Conservation (phyloP, 1,140 invertebrate species). For the Aphelinus atriplicis region DNA sequence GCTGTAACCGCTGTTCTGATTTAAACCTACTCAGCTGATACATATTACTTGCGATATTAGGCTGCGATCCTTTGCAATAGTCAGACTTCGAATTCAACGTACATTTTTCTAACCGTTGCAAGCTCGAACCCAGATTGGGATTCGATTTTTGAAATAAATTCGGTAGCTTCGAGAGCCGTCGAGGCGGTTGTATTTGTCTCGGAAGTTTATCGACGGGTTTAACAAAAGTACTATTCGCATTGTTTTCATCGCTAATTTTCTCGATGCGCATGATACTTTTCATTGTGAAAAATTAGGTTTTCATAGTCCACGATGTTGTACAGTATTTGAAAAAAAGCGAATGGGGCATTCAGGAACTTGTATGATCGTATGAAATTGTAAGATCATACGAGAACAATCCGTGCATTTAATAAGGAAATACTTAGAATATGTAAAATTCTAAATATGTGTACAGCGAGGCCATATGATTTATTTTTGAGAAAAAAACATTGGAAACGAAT, state of each 20-base stretch:
- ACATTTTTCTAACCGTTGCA: slow-evolving; percentile 38
- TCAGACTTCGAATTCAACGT: slow-evolving; percentile 36
- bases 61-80: slow-evolving; percentile 54
- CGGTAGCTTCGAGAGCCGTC: slow-evolving; percentile 55
- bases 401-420: too few relatives aligned
- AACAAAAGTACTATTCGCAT: slow-evolving; percentile 34
- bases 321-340: too few relatives aligned
- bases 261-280: slow-evolving; percentile 40
- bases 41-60: slow-evolving; percentile 49
- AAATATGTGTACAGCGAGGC: not conserved
- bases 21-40: slow-evolving; percentile 49
- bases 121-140: slow-evolving; percentile 57
- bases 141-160: slow-evolving; percentile 62
- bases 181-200: slow-evolving; percentile 45
- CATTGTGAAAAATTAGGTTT: slow-evolving; percentile 51
- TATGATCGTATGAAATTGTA: too few relatives aligned
- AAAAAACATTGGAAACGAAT: slow-evolving; percentile 11
- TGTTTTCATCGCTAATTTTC: slow-evolving; percentile 19
- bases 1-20: slow-evolving; percentile 53
- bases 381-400: too few relatives aligned
- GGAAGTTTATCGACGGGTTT: slow-evolving; percentile 36
- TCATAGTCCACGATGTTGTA: too few relatives aligned
- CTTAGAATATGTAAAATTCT: too few relatives aligned
- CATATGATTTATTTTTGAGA: slow-evolving; percentile 24
- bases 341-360: too few relatives aligned